phyloP scores from a whole-genome alignment of 2,113 vertebrate genomes.

The Ahaetulla prasina region DNA sequence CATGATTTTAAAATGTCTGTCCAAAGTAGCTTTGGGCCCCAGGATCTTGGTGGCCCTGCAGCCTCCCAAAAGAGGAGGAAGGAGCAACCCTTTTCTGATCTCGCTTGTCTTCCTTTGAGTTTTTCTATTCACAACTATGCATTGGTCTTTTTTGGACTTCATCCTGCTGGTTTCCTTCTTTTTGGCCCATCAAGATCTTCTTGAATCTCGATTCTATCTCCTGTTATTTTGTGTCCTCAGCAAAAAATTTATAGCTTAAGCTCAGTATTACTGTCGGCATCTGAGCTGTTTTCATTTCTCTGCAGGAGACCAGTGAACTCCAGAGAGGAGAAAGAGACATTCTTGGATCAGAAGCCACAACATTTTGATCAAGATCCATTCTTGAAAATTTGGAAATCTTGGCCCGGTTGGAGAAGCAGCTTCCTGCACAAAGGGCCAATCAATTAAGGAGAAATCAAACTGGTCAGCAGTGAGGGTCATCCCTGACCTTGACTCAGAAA shows the following conservation, averaged over 20 bases:
- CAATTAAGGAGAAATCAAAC: background rate
- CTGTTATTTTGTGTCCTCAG: background rate
- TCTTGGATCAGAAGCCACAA: fast-evolving
- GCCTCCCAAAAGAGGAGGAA: background rate
- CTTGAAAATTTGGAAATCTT: background rate
- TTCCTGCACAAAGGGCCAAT: background rate
- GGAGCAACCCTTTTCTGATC: background rate
- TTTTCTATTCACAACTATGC: background rate
- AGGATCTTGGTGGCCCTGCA: too few relatives aligned
- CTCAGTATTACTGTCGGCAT: background rate
- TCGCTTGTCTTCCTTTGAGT: background rate
- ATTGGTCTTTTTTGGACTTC: background rate
- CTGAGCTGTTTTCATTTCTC: background rate
- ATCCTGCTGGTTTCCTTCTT: background rate
- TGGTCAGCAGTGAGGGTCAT: background rate
- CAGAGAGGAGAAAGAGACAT: background rate
- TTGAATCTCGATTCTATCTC: background rate
- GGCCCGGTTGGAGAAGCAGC: background rate
- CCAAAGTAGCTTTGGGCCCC: too few relatives aligned
- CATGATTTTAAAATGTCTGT: too few relatives aligned
- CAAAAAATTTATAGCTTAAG: background rate
- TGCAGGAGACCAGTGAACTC: background rate
- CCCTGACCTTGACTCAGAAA: background rate
- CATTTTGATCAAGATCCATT: fast-evolving
- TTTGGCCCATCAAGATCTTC: background rate